Base-by-base conservation (phyloP, 2,888 invertebrate genomes). In the Arctia plantaginis region DNA sequence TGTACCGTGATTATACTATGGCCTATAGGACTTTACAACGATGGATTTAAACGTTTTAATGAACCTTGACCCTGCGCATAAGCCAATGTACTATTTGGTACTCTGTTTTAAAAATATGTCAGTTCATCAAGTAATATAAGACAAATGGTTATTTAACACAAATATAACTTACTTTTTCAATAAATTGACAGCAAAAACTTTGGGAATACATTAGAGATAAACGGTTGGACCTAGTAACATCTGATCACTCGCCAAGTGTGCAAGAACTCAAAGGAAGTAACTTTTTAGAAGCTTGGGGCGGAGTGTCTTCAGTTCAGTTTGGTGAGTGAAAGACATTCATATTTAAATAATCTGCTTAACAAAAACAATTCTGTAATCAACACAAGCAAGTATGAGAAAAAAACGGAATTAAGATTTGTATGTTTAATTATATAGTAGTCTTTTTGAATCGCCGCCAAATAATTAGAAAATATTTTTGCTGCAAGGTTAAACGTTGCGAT, bases 211-310 rank as follows among this genome's bases (percentile, higher is more conserved):
- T 97, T 18, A 90, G 92, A 79, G 91, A 92, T 66, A 95, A 93
- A 44, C 90, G 93, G 33, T 89, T 97, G 66, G 96, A 97, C 81
- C 92, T 97, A 87, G 93, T 97, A 12, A 95, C 96, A 30, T 97
- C 97, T 0, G 97, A 97, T 89, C 97, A 97, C 86, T 97, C 97
- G 1, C 96, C 97, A 0, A 96, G 96, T 70, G 96, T 96, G 18
- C 94, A 96, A 0, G 95, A 96, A 27, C 91, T 96, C 15, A 97
- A 97, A 86, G 92, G 95, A 55, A 94, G 96, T 13, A 93, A 97
- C 86, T 97, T 97, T 84, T 85, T 97, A 80, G 93, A 94, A 75
- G 97, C 97, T 39, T 97, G 97, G 97, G 97, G 97, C 51, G 97
- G 97, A 77, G 96, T 97, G 74, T 96, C 97, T 0, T 97, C 97